Percentiles rank a stretch among this genome's conserved stretches.
Evolutionary conservation across 2,113 vertebrate genomes (phyloP).

Genomic region (Vulpes lagopus): DNA sequence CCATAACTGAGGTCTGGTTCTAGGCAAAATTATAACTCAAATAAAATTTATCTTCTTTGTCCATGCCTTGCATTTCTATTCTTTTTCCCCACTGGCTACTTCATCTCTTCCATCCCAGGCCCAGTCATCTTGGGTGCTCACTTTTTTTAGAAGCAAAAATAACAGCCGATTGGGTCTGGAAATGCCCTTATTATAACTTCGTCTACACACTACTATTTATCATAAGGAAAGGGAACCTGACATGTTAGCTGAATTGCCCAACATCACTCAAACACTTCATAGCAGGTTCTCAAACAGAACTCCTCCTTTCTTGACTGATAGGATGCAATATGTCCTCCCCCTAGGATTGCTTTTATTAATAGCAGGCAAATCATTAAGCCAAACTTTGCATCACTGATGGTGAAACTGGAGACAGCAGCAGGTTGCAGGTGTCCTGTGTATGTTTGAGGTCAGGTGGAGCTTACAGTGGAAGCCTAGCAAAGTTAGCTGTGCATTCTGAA

Average conservation of each 20-base stretch:
- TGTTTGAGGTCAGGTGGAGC: background rate
- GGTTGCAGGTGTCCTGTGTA: background rate
- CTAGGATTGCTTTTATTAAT: slow-evolving; percentile 11
- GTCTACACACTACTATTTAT: background rate
- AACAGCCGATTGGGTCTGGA: background rate
- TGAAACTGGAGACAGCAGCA: background rate
- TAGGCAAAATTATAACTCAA: slow-evolving; percentile 36
- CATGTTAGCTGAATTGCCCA: background rate
- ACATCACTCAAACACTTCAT: background rate
- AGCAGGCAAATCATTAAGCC: background rate
- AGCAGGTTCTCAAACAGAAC: background rate
- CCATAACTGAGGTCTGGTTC: background rate
- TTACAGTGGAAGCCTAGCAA: background rate
- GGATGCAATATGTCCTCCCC: background rate
- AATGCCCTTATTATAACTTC: background rate
- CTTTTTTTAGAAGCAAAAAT: background rate
- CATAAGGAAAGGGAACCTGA: background rate
- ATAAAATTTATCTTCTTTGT: slow-evolving; percentile 16
- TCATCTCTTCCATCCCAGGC: background rate
- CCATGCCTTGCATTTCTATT: background rate
- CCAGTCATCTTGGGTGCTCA: background rate
- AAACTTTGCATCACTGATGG: background rate
- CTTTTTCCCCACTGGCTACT: background rate
- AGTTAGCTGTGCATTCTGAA: background rate
- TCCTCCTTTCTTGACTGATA: background rate